Evolutionary conservation across 1,140 invertebrate genomes (phyloP).

Genomic region (Tribolium castaneum): DNA sequence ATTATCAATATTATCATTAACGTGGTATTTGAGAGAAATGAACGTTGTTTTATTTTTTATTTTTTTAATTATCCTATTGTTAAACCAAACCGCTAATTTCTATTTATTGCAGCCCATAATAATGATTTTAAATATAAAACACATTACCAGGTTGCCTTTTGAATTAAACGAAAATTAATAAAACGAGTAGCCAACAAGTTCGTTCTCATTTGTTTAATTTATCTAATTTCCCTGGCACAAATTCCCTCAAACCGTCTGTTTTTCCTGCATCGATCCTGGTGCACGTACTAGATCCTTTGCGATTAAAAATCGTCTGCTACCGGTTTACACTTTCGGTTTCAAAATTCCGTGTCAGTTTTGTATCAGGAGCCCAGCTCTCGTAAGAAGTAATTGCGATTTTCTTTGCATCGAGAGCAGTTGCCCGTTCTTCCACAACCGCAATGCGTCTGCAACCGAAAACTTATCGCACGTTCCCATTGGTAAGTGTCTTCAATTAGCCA

Average conservation of each 20-base stretch:
- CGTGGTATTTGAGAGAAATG: too few species aligned
- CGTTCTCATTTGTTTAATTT: background rate
- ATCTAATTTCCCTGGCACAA: background rate
- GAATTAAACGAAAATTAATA: background rate
- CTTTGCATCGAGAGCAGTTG: background rate
- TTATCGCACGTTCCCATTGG: background rate
- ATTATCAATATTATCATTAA: too few species aligned
- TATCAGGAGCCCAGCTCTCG: slow-evolving; percentile 4
- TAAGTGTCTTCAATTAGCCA: background rate
- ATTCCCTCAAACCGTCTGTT: background rate
- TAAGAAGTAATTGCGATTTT: slow-evolving; percentile 12
- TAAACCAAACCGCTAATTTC: background rate
- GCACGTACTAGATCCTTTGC: too few species aligned
- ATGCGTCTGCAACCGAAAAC: slow-evolving; percentile 12
- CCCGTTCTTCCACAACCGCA: slow-evolving; percentile 6
- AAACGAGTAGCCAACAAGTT: background rate
- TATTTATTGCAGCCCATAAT: background rate
- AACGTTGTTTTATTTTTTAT: background rate
- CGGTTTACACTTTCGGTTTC: slow-evolving; percentile 17
- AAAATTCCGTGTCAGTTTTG: slow-evolving; percentile 28
- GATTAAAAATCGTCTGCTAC: background rate
- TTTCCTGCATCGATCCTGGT: background rate
- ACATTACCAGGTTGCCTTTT: background rate
- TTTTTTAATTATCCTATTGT: background rate
- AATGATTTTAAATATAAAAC: too few species aligned